phyloP scores from a whole-genome alignment of 1,140 invertebrate species.

The Macrobrachium nipponense region DNA sequence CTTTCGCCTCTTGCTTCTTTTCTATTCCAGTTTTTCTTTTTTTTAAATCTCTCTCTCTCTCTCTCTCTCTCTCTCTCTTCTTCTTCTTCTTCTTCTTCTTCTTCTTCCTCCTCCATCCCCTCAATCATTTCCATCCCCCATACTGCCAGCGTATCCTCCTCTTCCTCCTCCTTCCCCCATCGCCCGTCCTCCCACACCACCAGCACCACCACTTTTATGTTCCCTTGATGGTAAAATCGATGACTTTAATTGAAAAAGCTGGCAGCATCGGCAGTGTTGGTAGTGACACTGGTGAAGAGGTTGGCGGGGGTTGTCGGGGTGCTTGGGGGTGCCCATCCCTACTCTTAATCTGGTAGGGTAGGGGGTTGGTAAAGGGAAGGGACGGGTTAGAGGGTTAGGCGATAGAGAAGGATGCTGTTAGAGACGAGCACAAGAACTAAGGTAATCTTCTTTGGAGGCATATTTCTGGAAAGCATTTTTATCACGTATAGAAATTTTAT shows the following conservation, averaged over 20 bases:
- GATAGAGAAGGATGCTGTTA: neutral
- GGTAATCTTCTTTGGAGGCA: too few species aligned
- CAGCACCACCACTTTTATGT: constrained; percentile 45
- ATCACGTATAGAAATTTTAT: too few species aligned
- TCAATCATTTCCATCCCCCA: neutral
- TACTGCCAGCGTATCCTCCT: constrained; percentile 10
- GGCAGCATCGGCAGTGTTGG: constrained; percentile 41
- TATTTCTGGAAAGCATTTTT: neutral
- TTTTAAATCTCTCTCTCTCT: constrained; percentile 34
- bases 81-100: too few species aligned
- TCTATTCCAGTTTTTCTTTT: constrained; percentile 13
- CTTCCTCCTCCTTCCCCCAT: neutral
- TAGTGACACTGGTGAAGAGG: constrained; percentile 9
- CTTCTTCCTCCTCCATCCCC: constrained; percentile 11
- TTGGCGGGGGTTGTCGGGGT: too few species aligned
- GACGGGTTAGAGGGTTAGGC: neutral
- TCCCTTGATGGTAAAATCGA: constrained; percentile 52
- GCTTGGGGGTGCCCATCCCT: neutral
- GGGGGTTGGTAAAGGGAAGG: neutral
- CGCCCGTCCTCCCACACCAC: constrained; percentile 10
- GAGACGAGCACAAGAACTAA: too few species aligned
- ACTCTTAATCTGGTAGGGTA: constrained; percentile 18
- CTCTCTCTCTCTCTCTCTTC: constrained; percentile 30
- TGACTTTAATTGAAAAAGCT: constrained; percentile 57
- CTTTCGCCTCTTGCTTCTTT: constrained; percentile 21